Conservation (phyloP, 2,113 vertebrate genomes). For the Myiagra hebetior region DNA sequence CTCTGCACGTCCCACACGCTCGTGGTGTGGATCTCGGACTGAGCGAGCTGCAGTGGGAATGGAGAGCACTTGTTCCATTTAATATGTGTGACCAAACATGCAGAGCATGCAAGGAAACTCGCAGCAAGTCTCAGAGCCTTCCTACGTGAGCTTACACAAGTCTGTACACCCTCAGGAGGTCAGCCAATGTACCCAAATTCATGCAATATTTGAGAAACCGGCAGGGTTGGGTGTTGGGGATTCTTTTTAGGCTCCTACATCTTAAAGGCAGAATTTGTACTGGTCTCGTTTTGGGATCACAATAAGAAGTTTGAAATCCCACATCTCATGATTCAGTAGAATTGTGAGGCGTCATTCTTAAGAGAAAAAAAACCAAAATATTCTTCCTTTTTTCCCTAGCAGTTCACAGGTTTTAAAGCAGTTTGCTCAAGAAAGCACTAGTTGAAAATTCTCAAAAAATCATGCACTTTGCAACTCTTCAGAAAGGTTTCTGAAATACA, state of each 20-base stretch:
- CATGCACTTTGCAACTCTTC: not conserved
- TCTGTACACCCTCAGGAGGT: not conserved
- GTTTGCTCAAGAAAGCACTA: not conserved
- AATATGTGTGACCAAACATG: accelerated
- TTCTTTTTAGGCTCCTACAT: not conserved
- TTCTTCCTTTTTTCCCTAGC: not conserved
- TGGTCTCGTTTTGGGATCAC: not conserved
- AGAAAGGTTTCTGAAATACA: not conserved
- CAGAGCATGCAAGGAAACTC: not conserved
- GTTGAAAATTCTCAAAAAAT: not conserved
- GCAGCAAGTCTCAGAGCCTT: not conserved
- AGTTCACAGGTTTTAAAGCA: not conserved
- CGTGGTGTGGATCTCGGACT: accelerated
- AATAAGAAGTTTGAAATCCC: not conserved
- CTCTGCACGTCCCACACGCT: not conserved
- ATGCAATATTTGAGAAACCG: not conserved
- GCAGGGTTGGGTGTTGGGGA: not conserved
- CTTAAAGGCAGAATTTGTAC: not conserved
- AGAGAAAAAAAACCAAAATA: not conserved
- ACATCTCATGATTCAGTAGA: not conserved
- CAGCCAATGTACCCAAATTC: not conserved
- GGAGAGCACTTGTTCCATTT: not conserved
- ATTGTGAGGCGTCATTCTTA: not conserved
- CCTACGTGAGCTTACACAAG: accelerated
- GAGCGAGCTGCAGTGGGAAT: accelerated